Percentiles rank a stretch among this genome's conserved stretches.
Conservation (phyloP, 2,113 vertebrate genomes). For the Cynoglossus semilaevis region DNA sequence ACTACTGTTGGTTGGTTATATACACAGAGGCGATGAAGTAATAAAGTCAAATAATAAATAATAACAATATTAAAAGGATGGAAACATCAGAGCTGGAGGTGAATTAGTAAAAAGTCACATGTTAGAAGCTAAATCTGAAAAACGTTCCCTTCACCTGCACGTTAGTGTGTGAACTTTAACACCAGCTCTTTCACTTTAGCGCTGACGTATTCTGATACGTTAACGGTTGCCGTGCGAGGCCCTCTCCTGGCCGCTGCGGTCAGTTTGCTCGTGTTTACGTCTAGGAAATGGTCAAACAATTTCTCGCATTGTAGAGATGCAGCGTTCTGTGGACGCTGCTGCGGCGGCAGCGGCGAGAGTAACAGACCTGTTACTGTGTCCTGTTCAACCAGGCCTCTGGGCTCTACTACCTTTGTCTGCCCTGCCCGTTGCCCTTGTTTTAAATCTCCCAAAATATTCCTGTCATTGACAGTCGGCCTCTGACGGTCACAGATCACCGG, state of each 20-base stretch:
- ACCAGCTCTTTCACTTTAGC: slow-evolving; percentile 26
- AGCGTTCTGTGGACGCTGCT: slow-evolving; percentile 27
- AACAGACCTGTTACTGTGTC: background rate
- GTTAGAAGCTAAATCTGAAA: too few species aligned
- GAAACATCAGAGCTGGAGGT: too few species aligned
- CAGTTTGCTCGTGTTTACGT: slow-evolving; percentile 39
- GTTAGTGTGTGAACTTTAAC: too few species aligned
- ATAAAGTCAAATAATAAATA: too few species aligned
- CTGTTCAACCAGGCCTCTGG: slow-evolving; percentile 36
- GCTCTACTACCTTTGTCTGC: slow-evolving; percentile 4
- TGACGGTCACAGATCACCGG: slow-evolving; percentile 42
- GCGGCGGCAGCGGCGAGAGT: slow-evolving; percentile 61
- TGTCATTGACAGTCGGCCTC: slow-evolving; percentile 14
- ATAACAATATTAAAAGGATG: too few species aligned
- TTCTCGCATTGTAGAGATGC: slow-evolving; percentile 48
- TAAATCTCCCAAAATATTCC: slow-evolving; percentile 7
- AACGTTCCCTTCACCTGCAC: too few species aligned
- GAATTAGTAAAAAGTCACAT: too few species aligned
- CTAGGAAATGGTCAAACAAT: slow-evolving; percentile 54
- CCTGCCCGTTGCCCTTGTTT: background rate
- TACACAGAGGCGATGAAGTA: too few species aligned
- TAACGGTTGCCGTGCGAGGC: slow-evolving; percentile 32
- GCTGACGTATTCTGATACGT: slow-evolving; percentile 46
- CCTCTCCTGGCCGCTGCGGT: slow-evolving; percentile 45
- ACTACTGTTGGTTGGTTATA: too few species aligned